phyloP scores from a whole-genome alignment of 2,797 vertebrate species.

The Hydrophis major region DNA sequence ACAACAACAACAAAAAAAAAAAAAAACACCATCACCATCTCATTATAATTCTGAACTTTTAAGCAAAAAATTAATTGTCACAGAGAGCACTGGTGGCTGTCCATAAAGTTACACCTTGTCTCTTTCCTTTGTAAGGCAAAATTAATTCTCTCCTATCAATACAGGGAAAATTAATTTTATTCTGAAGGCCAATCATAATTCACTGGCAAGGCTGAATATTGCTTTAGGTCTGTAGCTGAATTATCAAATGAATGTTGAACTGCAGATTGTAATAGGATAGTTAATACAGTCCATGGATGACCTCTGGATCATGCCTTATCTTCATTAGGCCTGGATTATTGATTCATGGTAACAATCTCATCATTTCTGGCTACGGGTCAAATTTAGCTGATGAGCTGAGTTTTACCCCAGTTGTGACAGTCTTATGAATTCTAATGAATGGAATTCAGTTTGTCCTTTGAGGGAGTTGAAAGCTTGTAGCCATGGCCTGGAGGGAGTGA shows the following conservation, averaged over 20 bases:
- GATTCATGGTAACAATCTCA: neutral
- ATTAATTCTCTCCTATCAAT: neutral
- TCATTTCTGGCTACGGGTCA: neutral
- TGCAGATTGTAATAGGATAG: neutral
- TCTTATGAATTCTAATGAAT: neutral
- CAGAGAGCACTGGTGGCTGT: neutral
- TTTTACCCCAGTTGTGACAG: no score
- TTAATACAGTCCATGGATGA: neutral
- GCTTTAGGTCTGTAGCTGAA: neutral
- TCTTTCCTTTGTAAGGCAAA: neutral
- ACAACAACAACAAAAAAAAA: neutral
- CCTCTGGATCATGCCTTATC: neutral
- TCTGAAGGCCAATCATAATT: neutral
- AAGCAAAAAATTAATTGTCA: neutral
- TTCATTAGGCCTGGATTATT: neutral
- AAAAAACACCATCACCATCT: neutral
- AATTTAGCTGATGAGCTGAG: neutral
- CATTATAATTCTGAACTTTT: neutral
- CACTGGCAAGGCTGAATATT: conserved; percentile 25
- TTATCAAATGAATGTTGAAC: neutral
- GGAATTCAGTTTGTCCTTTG: no score
- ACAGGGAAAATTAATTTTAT: neutral
- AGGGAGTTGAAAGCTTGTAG: neutral
- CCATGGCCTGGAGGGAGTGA: neutral
- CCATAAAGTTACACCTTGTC: neutral